Base-by-base conservation (phyloP, 2,113 vertebrate genomes). In the Poeciliopsis prolifica region DNA sequence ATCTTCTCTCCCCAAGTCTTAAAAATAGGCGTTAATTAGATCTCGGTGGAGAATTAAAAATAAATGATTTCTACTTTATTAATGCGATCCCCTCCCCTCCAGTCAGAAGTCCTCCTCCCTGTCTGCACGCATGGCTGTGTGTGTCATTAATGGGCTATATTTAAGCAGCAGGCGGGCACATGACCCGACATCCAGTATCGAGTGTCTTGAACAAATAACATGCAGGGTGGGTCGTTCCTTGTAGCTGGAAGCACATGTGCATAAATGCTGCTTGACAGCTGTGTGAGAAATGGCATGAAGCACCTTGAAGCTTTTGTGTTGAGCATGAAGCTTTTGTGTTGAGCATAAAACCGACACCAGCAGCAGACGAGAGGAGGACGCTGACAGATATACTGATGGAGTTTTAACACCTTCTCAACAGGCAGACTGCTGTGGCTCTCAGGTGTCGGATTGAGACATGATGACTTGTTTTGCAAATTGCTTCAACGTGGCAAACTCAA, bases 61-160 rank as follows among this genome's bases (percentile, higher is more conserved):
- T 95, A 95, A 94, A 95, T 95, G 94, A 95, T 95, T 95, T 95
- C 91, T 92, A 79, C 88, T 93, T 94, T 94, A 95, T 95, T 95
- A 95, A 94, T 94, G 93, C 81, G 87, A 64, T 78, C 75, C 74
- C 51, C 51, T 58, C 24, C 90, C 68, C 76, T 78, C 66, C 84
- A 90, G 89, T 89, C 89, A 82, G 84, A 84, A 89, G 87, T 73
- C 89, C 85, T 84, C 81, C 90, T 90, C 91, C 68, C 87, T 88
- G 87, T 79, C 88, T 88, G 77, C 81, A 64, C 2, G 66, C 68
- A 58, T 11, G 58, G 44, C 74, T 78, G 54, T 64, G 82, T 77
- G 69, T 44, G 78, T 33, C 61, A 51, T 78, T 77, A 77, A 83
- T 78, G 81, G 85, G 91, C 89, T 91, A 94, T 88, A 92, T 91